Percentiles rank a stretch among this genome's conserved stretches.
phyloP scores from a whole-genome alignment of 2,113 vertebrate species.

The Brachyistius frenatus region DNA sequence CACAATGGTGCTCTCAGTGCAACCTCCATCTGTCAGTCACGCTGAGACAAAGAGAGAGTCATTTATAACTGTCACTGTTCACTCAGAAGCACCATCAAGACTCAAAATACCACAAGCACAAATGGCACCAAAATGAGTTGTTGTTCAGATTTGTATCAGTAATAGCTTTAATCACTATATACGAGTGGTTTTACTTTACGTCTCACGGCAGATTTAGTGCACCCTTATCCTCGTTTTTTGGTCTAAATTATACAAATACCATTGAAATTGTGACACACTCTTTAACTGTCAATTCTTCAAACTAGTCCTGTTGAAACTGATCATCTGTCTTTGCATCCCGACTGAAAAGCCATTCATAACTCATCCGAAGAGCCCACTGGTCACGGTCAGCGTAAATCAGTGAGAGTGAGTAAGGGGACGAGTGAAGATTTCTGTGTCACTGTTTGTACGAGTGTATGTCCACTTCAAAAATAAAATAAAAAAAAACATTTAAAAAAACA shows the following conservation, averaged over 20 bases:
- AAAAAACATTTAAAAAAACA: not conserved
- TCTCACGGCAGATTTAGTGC: slow-evolving; percentile 38
- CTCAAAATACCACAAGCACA: slow-evolving; percentile 34
- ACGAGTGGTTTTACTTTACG: slow-evolving; percentile 37
- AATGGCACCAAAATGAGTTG: slow-evolving; percentile 36
- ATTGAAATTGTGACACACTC: slow-evolving; percentile 20
- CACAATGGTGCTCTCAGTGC: slow-evolving; percentile 15
- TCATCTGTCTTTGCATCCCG: slow-evolving; percentile 17
- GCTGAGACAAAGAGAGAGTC: not conserved
- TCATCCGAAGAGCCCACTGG: slow-evolving; percentile 36
- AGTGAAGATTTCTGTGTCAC: slow-evolving; percentile 23
- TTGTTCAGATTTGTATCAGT: slow-evolving; percentile 15
- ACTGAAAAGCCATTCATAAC: slow-evolving; percentile 66
- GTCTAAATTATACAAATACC: slow-evolving; percentile 3
- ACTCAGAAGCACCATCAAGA: slow-evolving; percentile 39
- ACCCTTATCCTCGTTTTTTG: slow-evolving; percentile 23
- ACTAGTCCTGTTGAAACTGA: slow-evolving; percentile 19
- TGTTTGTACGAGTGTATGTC: slow-evolving; percentile 56
- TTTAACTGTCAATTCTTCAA: slow-evolving; percentile 17
- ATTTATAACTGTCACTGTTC: slow-evolving; percentile 43
- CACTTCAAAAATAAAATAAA: not conserved
- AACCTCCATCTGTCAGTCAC: slow-evolving; percentile 56
- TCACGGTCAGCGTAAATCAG: slow-evolving; percentile 43
- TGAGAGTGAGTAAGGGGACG: not conserved
- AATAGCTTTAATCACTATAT: slow-evolving; percentile 40